Percentiles rank a stretch among this genome's conserved stretches.
Evolutionary conservation across 2,888 invertebrate species (phyloP).

Genomic region (Amphipoea oculea): DNA sequence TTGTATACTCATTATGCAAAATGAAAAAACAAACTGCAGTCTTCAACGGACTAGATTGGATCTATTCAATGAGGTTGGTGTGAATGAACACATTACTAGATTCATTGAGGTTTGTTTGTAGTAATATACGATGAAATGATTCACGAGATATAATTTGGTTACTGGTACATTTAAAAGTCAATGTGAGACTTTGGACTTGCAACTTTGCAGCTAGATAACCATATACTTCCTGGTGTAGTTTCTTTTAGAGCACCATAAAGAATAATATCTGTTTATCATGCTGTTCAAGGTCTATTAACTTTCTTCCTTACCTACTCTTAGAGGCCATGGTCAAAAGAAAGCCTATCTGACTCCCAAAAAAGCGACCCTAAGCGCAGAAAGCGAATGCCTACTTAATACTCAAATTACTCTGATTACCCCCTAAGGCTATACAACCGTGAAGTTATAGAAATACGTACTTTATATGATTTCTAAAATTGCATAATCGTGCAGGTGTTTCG

Average conservation of each 20-base stretch:
- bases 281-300: constrained; percentile 22
- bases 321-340: constrained; percentile 36
- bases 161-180: background rate
- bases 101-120: constrained; percentile 6
- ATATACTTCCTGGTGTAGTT: background rate
- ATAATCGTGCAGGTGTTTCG: constrained; percentile 57
- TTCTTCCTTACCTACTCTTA: constrained; percentile 31
- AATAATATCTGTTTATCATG: background rate
- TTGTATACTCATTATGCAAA: background rate
- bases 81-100: background rate
- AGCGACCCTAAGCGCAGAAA: constrained; percentile 37
- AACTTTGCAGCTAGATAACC: background rate
- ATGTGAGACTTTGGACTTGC: constrained; percentile 1
- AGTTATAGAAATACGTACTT: constrained; percentile 61
- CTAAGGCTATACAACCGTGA: constrained; percentile 51
- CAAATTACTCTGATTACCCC: constrained; percentile 57
- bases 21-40: background rate
- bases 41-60: background rate
- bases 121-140: background rate
- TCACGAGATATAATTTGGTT: background rate
- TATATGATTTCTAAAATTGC: constrained; percentile 64
- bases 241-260: constrained; percentile 9
- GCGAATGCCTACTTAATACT: constrained; percentile 41
- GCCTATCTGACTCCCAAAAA: constrained; percentile 39
- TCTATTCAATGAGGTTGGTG: background rate